Evolutionary conservation across 2,113 vertebrate genomes (phyloP).

Genomic region (Indri indri): DNA sequence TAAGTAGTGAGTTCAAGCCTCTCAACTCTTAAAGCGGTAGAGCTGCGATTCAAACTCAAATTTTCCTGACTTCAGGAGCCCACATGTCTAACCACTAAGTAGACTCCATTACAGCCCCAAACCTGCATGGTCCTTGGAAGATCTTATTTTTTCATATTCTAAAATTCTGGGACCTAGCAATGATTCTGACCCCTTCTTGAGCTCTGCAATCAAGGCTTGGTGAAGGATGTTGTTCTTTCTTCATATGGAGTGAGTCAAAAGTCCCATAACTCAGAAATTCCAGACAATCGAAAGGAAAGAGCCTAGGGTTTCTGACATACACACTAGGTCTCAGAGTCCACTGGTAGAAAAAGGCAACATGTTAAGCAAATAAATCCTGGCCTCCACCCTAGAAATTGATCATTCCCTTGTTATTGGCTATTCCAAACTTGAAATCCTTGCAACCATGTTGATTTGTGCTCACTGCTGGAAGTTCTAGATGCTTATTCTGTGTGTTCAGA

Average conservation of each 20-base stretch:
- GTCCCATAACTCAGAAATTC: neutral
- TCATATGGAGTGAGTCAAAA: neutral
- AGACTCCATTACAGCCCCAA: neutral
- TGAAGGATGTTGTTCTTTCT: neutral
- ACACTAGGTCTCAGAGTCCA: neutral
- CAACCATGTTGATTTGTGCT: rapidly evolving
- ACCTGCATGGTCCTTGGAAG: neutral
- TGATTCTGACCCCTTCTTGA: neutral
- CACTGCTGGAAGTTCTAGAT: neutral
- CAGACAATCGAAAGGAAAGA: neutral
- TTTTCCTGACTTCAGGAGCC: neutral
- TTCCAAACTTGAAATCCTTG: neutral
- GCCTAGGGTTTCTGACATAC: neutral
- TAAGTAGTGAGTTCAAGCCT: neutral
- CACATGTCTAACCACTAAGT: rapidly evolving
- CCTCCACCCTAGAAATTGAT: neutral
- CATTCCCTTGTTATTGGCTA: neutral
- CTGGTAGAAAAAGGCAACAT: too few species aligned
- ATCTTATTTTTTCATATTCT: neutral
- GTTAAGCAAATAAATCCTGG: neutral
- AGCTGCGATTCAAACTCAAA: neutral
- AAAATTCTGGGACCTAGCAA: neutral
- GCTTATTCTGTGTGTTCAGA: neutral
- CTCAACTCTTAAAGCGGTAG: neutral
- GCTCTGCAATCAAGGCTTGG: neutral